Conservation (phyloP, 2,797 vertebrate genomes). For the Numenius phaeopus region DNA sequence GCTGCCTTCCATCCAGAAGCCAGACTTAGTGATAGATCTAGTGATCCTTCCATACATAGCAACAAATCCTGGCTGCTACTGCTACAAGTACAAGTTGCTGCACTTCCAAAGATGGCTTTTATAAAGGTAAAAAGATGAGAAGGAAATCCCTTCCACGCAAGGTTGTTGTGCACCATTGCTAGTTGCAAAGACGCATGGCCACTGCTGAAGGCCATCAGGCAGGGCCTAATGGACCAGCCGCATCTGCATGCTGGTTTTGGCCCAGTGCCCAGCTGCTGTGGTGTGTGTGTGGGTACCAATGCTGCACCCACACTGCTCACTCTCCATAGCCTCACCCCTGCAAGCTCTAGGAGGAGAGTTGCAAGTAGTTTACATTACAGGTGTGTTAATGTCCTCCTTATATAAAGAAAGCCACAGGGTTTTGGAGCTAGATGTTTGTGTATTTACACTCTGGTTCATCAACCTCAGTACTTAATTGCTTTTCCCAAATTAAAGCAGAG, state of each 20-base stretch:
- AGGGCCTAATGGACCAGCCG: not conserved
- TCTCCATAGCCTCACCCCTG: not conserved
- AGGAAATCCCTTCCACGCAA: not conserved
- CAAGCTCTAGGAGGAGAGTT: not conserved
- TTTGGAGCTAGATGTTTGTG: not conserved
- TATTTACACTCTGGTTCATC: conserved; percentile 32
- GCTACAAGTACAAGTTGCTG: not conserved
- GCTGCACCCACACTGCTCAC: not conserved
- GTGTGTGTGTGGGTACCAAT: fast-evolving
- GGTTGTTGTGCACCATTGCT: not conserved
- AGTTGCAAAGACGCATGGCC: not conserved
- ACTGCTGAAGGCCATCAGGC: not conserved
- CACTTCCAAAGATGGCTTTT: not conserved
- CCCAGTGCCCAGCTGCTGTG: not conserved
- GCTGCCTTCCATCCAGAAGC: not conserved
- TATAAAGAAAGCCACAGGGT: not conserved
- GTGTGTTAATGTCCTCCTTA: not conserved
- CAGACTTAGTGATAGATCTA: not conserved
- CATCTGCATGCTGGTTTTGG: not conserved
- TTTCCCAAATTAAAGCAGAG: conserved; percentile 50
- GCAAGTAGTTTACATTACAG: not conserved
- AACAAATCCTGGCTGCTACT: not conserved
- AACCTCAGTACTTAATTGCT: conserved; percentile 39
- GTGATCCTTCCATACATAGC: not conserved
- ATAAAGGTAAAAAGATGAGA: not conserved